Evolutionary conservation across 1,140 invertebrate genomes (phyloP), one percentile per base, ranked within the genome.

Genomic region (Ceratosolen fusciceps): DNA sequence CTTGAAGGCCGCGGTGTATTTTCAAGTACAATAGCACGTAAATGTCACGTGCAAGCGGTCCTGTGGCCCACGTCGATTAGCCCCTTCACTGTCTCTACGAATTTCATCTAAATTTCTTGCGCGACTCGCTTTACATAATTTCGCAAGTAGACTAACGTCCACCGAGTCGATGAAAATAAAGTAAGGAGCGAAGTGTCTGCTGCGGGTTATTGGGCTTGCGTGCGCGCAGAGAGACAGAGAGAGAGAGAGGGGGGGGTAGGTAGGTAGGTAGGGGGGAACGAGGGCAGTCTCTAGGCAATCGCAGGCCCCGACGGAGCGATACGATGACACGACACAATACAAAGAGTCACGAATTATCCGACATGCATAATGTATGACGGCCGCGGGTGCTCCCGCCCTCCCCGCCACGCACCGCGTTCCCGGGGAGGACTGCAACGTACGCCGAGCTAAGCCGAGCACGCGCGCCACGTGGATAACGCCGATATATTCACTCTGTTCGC

Each of bases 271-370:
- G 77, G 79, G 71, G 74, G 75, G 80, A 62, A 54, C 68, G 31
- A 52, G 34, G 80, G 83, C 81, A 83, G 83, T 83, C 72, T 70
- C 73, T 52, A n/a, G 80, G 83, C 81, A 83, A 83, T 83, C 72
- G 73, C 73, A 74, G 2, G 67, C 54, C 34, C 34, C 80, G 84
- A 85, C 84, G 84, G 85, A 84, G 79, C 83, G 82, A 81, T 78
- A 81, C 82, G 85, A 86, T 86, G 86, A 86, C 85, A 84, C 83
- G 81, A 84, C 83, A 83, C 84, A 84, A 87, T 86, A 84, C n/a
- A n/a, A 84, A 84, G 85, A 87, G 85, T 86, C 84, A 85, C 83
- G 84, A 87, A 87, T 87, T 86, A 87, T 83, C 82, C 77, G 21
- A 26, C 79, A 83, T 86, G 84, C 83, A 85, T 87, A 83, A 87